Base-by-base conservation (phyloP, 1,140 invertebrate species). In the Drosophila trapezifrons region DNA sequence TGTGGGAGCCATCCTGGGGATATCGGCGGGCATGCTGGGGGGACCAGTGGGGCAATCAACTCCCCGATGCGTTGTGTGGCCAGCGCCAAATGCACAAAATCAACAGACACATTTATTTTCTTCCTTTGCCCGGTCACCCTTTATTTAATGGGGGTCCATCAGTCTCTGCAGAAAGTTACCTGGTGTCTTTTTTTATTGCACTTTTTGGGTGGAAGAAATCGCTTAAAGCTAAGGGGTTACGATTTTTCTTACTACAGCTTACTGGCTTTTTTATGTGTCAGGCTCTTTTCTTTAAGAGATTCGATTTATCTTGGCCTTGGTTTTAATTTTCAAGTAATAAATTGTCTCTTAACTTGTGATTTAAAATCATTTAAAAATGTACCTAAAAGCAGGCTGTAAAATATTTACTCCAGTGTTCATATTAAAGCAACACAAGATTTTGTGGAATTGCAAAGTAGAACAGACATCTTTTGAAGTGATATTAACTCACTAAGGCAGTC, bases 51-150 rank as follows among this genome's bases (percentile, higher is more conserved):
- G 65, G 35, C 64, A 56, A 47, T 47, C 67, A 57, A 42, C 67
- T 74, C 27, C 32, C 47, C 37, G 8, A 40, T 58, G 63, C 51
- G 51, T 71, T 58, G 27, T 45, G 67, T 54, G 64, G 64, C 67
- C 59, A 72, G 55, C 76, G 32, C 45, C 78, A 76, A 80, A 62
- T 86, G 75, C 76, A 76, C 65, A 81, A 52, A 67, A 87, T 86
- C 81, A 87, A 78, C 78, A 82, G 78, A 69, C 75, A 60, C 82
- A 85, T 85, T 81, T 60, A 74, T 81, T 71, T 86, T 29, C 67
- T 47, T 63, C 29, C 72, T 22, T 73, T 62, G 7, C 22, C 38
- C 56, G 56, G 40, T 38, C 59, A 49, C 47, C 35, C 29, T 60
- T 38, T 25, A 20, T 45, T 7, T 12, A 40, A 49, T 49, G 37